Evolutionary conservation across 2,888 invertebrate genomes (phyloP), one percentile per base, ranked within the genome.

Genomic region (Cephalotes varians): DNA sequence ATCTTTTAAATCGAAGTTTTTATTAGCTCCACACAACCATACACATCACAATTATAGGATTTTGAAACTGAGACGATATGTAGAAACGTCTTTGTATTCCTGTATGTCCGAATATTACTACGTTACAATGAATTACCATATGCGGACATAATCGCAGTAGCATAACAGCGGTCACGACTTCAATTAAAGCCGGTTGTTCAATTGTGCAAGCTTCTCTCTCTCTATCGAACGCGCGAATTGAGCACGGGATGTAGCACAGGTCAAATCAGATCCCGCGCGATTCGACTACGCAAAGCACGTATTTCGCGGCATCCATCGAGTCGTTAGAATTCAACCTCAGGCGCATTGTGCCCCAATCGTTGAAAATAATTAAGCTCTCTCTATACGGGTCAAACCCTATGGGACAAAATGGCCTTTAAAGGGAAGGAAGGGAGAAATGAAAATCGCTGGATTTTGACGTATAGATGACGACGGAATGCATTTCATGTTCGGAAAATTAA

Each of bases 311-410:
- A 47, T 51, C 77, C 80, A 83, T 86, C 81, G 82, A 87, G 73
- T 72, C 72, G 83, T 84, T 86, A 62, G 82, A 83, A 82, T 83
- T 84, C 77, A 82, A 84, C 34, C 67, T 67, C 37, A 31, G 12
- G 62, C 77, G 72, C 79, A 76, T 85, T 79, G 76, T 82, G 31
- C 62, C 1, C 25, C 37, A 76, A 81, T 83, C 82, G 81, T 84
- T 79, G 83, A 81, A 88, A 88, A 88, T 88, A 88, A 87, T 88
- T 87, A 86, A 88, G 76, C 76, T 65, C 71, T 81, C 76, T 73
- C 21, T 9, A 51, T 47, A 76, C 21, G 28, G 3, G 25, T 7
- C 1, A n/a, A 37, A 25, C 5, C 34, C 9, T 31, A 34, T 18
- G 21, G 56, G 28, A 37, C 64, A 25, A 18, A 49, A n/a, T 18